A percentile compares a stretch with the other conserved stretches of the same genome.
phyloP scores from a whole-genome alignment of 1,140 invertebrate genomes.

The Brachionus plicatilis region DNA sequence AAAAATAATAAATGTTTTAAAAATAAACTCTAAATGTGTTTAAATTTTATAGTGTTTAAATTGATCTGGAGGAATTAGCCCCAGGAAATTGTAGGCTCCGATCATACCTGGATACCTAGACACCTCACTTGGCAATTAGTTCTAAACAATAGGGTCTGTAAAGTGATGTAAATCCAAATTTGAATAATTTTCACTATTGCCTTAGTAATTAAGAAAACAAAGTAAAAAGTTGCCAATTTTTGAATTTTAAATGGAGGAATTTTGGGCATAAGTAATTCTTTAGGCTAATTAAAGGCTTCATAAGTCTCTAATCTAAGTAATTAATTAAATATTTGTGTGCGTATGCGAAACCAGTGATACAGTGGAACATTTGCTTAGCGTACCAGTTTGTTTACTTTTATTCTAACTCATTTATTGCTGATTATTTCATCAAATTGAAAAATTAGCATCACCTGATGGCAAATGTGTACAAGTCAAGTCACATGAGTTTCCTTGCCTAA shows the following conservation, averaged over 20 bases:
- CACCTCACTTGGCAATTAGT: neutral
- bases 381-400: neutral
- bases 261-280: neutral
- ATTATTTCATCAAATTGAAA: too few species aligned
- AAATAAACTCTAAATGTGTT: neutral
- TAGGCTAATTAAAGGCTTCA: neutral
- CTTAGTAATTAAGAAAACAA: neutral
- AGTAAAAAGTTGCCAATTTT: neutral
- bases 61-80: neutral
- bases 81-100: neutral
- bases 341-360: neutral
- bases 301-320: neutral
- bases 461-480: neutral
- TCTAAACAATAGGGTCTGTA: neutral
- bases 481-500: too few species aligned
- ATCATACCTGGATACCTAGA: neutral
- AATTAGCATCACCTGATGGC: neutral
- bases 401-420: neutral
- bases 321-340: neutral
- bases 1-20: neutral
- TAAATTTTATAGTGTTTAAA: neutral
- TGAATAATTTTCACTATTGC: neutral
- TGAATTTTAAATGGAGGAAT: neutral
- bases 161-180: neutral
- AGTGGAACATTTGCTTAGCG: neutral